Conservation (phyloP, 2,888 invertebrate species). For the Hartigia nigra region DNA sequence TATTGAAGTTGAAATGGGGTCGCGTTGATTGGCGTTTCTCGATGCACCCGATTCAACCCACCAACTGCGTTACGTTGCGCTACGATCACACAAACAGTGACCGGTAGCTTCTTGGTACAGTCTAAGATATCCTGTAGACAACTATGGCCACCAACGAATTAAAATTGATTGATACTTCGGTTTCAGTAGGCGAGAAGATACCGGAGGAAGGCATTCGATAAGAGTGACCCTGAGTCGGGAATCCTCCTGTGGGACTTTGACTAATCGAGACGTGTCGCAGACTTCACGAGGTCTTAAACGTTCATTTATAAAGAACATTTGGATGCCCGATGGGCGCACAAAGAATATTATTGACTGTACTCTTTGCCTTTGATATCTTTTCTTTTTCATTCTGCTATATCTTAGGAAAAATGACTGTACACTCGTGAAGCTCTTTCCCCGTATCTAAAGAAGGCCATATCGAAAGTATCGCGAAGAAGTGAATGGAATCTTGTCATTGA, state of each 20-base stretch:
- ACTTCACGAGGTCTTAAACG: neutral
- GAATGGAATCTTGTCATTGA: neutral
- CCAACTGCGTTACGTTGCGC: neutral
- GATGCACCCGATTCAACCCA: constrained; percentile 29
- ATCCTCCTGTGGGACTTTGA: neutral
- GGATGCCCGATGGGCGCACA: neutral
- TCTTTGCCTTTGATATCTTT: neutral
- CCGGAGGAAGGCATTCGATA: neutral
- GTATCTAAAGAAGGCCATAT: neutral
- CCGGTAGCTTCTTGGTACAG: neutral
- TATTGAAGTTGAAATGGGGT: constrained; percentile 39
- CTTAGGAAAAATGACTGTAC: neutral
- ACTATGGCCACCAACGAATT: constrained; percentile 33
- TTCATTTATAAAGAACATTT: neutral
- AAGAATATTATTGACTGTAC: neutral
- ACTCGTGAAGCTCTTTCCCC: neutral
- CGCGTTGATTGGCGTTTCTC: constrained; percentile 45
- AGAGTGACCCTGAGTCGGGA: neutral
- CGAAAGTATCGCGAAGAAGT: neutral
- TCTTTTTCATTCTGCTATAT: neutral
- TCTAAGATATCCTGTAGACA: neutral
- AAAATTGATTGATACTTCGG: constrained; percentile 41
- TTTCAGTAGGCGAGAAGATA: constrained; percentile 3
- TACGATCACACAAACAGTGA: neutral
- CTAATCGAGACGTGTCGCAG: neutral